Conservation (phyloP, 2,113 vertebrate genomes). For the Zosterops japonicus region DNA sequence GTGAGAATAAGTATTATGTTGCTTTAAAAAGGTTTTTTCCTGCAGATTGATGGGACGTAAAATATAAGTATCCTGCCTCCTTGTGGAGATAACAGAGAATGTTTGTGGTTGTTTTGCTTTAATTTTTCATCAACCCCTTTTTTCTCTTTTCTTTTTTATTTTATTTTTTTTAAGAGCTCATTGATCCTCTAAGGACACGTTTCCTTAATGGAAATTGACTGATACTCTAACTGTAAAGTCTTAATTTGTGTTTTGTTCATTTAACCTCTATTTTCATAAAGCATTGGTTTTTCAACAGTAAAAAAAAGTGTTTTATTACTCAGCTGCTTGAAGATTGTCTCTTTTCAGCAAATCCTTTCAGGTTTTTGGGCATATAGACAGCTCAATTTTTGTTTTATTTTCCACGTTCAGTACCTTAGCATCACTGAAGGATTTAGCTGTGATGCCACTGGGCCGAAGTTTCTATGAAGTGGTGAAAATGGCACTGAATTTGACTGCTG, state of each 20-base stretch:
- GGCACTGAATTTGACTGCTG: constrained; percentile 48
- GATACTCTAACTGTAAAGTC: neutral
- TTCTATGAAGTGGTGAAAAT: constrained; percentile 11
- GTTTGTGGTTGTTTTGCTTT: neutral
- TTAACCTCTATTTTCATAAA: neutral
- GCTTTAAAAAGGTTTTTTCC: neutral
- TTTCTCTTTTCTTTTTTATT: no score
- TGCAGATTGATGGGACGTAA: neutral
- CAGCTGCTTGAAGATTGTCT: neutral
- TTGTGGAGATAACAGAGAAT: neutral
- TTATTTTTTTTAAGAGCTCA: neutral
- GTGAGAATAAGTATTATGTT: neutral
- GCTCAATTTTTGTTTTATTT: neutral
- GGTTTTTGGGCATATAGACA: neutral
- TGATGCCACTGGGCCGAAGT: neutral
- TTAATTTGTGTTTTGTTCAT: neutral
- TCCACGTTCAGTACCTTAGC: constrained; percentile 49
- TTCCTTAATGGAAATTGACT: neutral
- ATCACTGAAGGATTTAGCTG: constrained; percentile 45
- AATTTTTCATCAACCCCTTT: neutral
- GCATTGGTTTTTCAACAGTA: fast-evolving
- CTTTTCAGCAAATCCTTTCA: neutral
- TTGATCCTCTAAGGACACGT: neutral
- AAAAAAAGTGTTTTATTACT: neutral
- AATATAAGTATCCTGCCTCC: neutral